Percentiles rank a stretch among this genome's conserved stretches.
Evolutionary conservation across 92 coral and sea anemone genomes (phyloP).

Genomic region (Epizoanthus illoricatus): DNA sequence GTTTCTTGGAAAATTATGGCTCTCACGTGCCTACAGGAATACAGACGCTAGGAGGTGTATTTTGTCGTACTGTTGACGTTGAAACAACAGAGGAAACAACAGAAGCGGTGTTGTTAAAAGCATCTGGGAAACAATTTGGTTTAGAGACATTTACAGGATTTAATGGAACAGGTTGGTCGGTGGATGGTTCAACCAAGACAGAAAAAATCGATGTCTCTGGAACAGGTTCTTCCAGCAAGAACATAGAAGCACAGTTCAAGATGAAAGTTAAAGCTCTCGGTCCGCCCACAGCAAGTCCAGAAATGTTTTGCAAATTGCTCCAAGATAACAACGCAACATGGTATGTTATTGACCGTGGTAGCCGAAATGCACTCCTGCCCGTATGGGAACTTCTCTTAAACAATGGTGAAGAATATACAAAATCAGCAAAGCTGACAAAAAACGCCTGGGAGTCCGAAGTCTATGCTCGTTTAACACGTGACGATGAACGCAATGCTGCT

Average conservation of each 20-base stretch:
- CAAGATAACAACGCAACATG: conserved; percentile 3
- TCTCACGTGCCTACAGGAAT: conserved; percentile 28
- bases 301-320: background rate
- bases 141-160: background rate
- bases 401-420: background rate
- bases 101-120: background rate
- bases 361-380: background rate
- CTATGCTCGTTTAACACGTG: too few relatives aligned
- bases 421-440: background rate
- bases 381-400: background rate
- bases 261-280: background rate
- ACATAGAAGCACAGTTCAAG: background rate
- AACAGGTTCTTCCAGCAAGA: background rate
- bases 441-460: background rate
- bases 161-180: background rate
- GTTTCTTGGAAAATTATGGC: conserved; percentile 14
- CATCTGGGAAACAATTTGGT: conserved; percentile 14
- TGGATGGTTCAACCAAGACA: background rate
- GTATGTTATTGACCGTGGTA: background rate
- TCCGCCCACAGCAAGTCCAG: background rate
- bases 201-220: too few relatives aligned
- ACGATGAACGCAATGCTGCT: too few relatives aligned
- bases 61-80: conserved; percentile 5
- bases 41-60: conserved; percentile 26
- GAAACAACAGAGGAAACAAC: conserved; percentile 17